Evolutionary conservation across 2,797 vertebrate genomes (phyloP).

Genomic region (Sebastiscus albofasciatus): DNA sequence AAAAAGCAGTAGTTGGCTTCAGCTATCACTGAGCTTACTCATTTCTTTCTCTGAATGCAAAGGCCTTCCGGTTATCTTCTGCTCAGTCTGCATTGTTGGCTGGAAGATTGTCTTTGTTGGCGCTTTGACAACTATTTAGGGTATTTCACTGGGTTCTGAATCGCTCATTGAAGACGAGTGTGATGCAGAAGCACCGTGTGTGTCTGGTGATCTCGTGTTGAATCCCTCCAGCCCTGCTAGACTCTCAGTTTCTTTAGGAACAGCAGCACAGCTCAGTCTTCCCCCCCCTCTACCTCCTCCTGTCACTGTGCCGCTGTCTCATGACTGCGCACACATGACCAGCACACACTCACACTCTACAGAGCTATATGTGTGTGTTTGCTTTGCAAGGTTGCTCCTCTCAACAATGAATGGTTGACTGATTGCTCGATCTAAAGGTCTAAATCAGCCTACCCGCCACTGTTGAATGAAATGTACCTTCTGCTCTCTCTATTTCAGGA

Average conservation of each 20-base stretch:
- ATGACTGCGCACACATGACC: constrained; percentile 85
- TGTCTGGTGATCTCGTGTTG: constrained; percentile 50
- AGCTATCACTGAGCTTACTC: background rate
- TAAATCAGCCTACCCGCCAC: background rate
- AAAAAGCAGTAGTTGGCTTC: background rate
- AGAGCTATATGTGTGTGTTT: constrained; percentile 47
- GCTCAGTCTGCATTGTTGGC: constrained; percentile 12
- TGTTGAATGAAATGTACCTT: constrained; percentile 3
- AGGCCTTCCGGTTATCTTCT: background rate
- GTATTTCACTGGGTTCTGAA: constrained; percentile 49
- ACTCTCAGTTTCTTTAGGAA: constrained; percentile 21
- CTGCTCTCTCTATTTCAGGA: background rate
- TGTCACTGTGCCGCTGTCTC: constrained; percentile 76
- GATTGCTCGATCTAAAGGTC: background rate
- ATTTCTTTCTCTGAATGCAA: background rate
- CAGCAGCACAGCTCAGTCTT: constrained; percentile 22
- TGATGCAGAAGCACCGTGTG: constrained; percentile 11
- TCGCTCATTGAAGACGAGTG: constrained; percentile 23
- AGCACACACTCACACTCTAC: constrained; percentile 59
- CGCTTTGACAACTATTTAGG: constrained; percentile 52
- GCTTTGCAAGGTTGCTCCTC: constrained; percentile 28
- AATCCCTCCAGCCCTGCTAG: constrained; percentile 8
- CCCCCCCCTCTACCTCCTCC: constrained; percentile 8
- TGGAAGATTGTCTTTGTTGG: constrained; percentile 14
- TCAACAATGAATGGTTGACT: constrained; percentile 19